Evolutionary conservation across 2,888 invertebrate genomes (phyloP).

Genomic region (Stegophylla sp.): DNA sequence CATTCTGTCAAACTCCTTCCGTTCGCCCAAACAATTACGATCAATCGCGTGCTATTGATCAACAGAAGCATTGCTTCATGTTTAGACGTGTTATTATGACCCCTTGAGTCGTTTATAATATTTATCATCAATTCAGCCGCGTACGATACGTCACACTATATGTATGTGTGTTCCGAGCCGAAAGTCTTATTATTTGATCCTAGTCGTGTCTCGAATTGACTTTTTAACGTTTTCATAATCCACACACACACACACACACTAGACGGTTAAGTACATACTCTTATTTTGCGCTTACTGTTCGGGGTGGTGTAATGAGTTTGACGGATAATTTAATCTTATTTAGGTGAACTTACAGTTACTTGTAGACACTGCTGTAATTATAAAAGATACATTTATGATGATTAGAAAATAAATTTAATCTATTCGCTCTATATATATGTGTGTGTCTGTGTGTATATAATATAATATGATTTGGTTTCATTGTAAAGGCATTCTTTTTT

Average conservation of each 20-base stretch:
- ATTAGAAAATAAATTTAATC: slow-evolving; percentile 10
- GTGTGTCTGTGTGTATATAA: neutral
- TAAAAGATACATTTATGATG: neutral
- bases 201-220: neutral
- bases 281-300: neutral
- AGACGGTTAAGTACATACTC: neutral
- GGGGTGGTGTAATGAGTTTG: neutral
- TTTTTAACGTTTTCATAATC: neutral
- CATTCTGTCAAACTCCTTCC: slow-evolving; percentile 20
- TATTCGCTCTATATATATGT: neutral
- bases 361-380: neutral
- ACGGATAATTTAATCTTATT: slow-evolving; percentile 12
- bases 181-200: neutral
- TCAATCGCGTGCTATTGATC: slow-evolving; percentile 1
- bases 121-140: neutral
- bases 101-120: slow-evolving; percentile 9
- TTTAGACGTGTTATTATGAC: slow-evolving; percentile 1
- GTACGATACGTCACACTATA: neutral
- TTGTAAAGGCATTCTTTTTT: neutral
- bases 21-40: neutral
- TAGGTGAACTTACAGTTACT: slow-evolving; percentile 11
- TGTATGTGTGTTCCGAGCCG: neutral
- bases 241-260: no score
- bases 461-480: neutral
- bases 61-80: neutral